Evolutionary conservation across 2,797 vertebrate species (phyloP), one percentile per base, ranked within the genome.

Genomic region (Neostethus bicornis): DNA sequence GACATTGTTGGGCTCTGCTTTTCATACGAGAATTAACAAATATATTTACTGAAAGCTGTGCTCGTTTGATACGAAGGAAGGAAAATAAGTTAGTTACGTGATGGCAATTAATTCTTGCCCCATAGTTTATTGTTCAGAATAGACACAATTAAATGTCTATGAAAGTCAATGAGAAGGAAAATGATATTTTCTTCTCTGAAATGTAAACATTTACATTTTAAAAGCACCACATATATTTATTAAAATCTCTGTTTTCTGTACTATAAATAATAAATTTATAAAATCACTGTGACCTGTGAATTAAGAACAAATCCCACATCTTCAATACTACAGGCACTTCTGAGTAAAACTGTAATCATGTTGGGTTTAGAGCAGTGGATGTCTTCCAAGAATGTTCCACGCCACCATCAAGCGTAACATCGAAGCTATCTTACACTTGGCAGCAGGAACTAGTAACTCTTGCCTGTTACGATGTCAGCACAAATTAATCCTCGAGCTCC

Each of bases 341-440:
- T 61, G 67, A 70, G 74, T 49, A 75, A 63, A 53, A 43, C 42
- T 59, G 31, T 49, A 11, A 39, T 32, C 35, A 19, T 53, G 59
- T 66, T 29, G 35, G 52, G 69, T 65, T 67, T 46, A 61, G 55
- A 69, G 35, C 46, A 17, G 57, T 60, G 70, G 66, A 67, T 14
- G 44, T 39, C n/a, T 12, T 78, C 78, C 81, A 80, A 62, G 21
- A 61, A 20, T 55, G 9, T 65, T 55, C 12, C 4, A 46, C 51
- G 53, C 46, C 59, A 41, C 44, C 48, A 64, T 74, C 73, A 77
- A 70, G 46, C 54, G 51, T 29, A 69, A 62, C 29, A 60, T 42
- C 48, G 45, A 66, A 66, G 68, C 53, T 29, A 48, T 53, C 25
- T 48, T 66, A 61, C 21, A 65, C 69, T 83, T 82, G 79, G 77